Evolutionary conservation across 2,888 invertebrate genomes (phyloP).

Genomic region (Brassicogethes aeneus): DNA sequence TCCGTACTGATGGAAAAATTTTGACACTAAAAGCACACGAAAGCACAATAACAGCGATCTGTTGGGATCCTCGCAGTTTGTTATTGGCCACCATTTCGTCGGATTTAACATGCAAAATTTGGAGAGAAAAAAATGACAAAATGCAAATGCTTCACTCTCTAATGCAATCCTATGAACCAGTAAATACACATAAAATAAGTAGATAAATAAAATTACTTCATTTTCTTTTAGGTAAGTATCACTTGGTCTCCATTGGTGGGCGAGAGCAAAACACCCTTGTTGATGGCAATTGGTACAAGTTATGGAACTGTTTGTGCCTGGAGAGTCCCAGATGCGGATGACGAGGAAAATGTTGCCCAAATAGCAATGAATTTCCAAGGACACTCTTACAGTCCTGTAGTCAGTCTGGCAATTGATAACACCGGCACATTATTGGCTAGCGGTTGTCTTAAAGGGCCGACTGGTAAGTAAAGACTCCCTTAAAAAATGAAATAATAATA

Average conservation of each 20-base stretch:
- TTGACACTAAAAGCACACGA: constrained; percentile 39
- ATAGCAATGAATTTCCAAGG: constrained; percentile 43
- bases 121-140: constrained; percentile 38
- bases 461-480: too few relatives aligned
- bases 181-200: too few relatives aligned
- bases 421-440: constrained; percentile 47
- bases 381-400: constrained; percentile 46
- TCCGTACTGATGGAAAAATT: constrained; percentile 32
- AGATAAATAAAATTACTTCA: too few relatives aligned
- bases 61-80: constrained; percentile 46
- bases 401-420: constrained; percentile 44
- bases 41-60: constrained; percentile 37
- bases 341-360: constrained; percentile 25
- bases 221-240: constrained; percentile 29
- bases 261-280: constrained; percentile 28
- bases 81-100: constrained; percentile 45
- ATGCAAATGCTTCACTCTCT: constrained; percentile 40
- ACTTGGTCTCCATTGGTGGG: constrained; percentile 48
- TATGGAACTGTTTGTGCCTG: constrained; percentile 46
- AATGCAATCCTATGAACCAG: constrained; percentile 41
- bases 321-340: constrained; percentile 33
- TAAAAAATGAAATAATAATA: too few relatives aligned
- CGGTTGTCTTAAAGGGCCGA: constrained; percentile 42
- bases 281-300: constrained; percentile 46
- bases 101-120: constrained; percentile 41